Base-by-base conservation (phyloP, 2,113 vertebrate species). In the Sphaerodactylus townsendi region DNA sequence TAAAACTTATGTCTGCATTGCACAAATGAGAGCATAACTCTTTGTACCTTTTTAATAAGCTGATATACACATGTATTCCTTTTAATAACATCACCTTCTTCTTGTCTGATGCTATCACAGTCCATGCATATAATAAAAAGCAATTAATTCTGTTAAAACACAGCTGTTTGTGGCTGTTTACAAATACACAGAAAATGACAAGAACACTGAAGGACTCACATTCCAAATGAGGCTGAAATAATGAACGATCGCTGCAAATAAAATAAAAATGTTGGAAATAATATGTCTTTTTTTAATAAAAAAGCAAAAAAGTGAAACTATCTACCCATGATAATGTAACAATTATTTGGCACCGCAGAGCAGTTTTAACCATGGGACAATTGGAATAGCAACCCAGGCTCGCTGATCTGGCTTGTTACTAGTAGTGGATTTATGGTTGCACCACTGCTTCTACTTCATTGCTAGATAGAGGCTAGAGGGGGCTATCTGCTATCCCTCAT, bases 1-100 rank as follows among this genome's bases (percentile, higher is more conserved):
- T 64, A 33, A 33, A 35, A 28, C 46, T 75, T 73, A 14, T 87
- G 87, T 78, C 37, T 82, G 28, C 23, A 87, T 90, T 87, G 87
- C 80, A 50, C 30, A 5, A 21, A 1, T 79, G 56, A 59, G 62
- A 85, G 85, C 83, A 76, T 46, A 71, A 87, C 87, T 59, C 4
- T 39, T 1, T 72, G 71, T 21, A 10, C 56, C 83, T 89, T 85
- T 50, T 83, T 6, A 78, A 83, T 70, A 48, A 28, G 79, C 72
- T 85, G 82, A 77, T 46, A 33, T 72, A 81, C 89, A 81, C 89
- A 83, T 86, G 17, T 8, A 6, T 15, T 41, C 41, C 48, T 33
- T 75, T 33, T 33, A 21, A n/a, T 8, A 10, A 44, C 74, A 64
- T 39, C 53, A 86, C 25, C 0, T 0, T 85, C 81, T 90, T 72